Evolutionary conservation across 2,113 vertebrate genomes (phyloP).

Genomic region (Hemiprocne comata): DNA sequence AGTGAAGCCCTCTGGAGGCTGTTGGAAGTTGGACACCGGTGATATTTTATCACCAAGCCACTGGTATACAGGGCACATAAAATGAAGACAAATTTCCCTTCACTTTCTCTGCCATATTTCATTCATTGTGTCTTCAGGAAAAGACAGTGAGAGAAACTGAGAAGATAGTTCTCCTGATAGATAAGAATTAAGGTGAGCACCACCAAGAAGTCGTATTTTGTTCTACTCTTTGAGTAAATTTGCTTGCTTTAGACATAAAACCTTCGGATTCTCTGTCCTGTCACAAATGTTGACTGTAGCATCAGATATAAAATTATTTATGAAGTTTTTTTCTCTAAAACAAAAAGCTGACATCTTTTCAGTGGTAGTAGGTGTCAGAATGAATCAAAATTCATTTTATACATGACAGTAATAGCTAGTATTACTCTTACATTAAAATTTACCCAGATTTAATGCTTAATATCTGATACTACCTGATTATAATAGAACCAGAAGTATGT

Average conservation of each 20-base stretch:
- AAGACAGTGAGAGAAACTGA: not conserved
- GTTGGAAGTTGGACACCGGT: not conserved
- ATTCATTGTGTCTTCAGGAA: not conserved
- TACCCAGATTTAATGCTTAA: not conserved
- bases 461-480: not conserved
- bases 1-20: not conserved
- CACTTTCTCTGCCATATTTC: conserved; percentile 10
- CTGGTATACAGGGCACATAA: not conserved
- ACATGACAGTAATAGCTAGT: not conserved
- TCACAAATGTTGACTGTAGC: not conserved
- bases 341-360: not conserved
- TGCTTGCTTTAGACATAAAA: not conserved
- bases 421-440: not conserved
- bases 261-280: not conserved
- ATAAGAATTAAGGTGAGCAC: conserved; percentile 1
- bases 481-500: not conserved
- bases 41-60: not conserved
- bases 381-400: not conserved
- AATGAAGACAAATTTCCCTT: conserved; percentile 56
- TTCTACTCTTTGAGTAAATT: not conserved
- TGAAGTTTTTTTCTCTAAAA: not conserved
- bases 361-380: not conserved
- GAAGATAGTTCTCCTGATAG: conserved; percentile 13
- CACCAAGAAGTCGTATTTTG: not conserved
- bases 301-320: not conserved